Percentiles rank a stretch among this genome's conserved stretches.
These are phyloP conservation scores for Harpagoxenus sublaevis DNA, from an alignment of 2,888 invertebrate genomes.

Conservation along the genomic window DNA sequence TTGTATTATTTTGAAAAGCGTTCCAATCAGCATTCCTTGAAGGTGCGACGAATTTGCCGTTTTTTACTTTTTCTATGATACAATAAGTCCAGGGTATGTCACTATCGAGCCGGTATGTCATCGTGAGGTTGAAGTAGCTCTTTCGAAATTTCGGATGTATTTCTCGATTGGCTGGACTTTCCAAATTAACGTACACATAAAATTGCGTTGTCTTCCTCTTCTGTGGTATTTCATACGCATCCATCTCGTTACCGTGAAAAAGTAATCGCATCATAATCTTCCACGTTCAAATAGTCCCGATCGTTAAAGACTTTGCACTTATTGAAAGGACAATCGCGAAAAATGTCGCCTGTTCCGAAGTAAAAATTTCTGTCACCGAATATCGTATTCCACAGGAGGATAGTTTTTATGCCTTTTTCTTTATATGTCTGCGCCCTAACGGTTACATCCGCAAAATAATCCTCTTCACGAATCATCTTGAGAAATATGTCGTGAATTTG, in stretches of 20 bases:
- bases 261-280: slow-evolving; percentile 87
- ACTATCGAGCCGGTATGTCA: slow-evolving; percentile 88
- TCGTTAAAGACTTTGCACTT: slow-evolving; percentile 86
- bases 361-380: slow-evolving; percentile 78
- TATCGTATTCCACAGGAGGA: slow-evolving; percentile 82
- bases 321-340: slow-evolving; percentile 78
- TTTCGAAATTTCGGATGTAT: slow-evolving; percentile 68
- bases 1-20: slow-evolving; percentile 53
- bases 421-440: not conserved
- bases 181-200: slow-evolving; percentile 87
- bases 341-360: slow-evolving; percentile 74
- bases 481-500: slow-evolving; percentile 46
- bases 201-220: slow-evolving; percentile 84
- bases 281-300: slow-evolving; percentile 81
- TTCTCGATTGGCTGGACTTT: slow-evolving; percentile 84
- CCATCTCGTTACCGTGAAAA: slow-evolving; percentile 86
- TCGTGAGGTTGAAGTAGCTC: slow-evolving; percentile 88
- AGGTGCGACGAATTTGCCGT: slow-evolving; percentile 72
- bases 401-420: slow-evolving; percentile 65
- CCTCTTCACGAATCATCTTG: not conserved
- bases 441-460: not conserved
- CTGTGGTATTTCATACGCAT: slow-evolving; percentile 81
- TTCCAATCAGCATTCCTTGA: slow-evolving; percentile 65
- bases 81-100: slow-evolving; percentile 87
- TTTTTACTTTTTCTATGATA: slow-evolving; percentile 80